Base-by-base conservation (phyloP, 2,113 vertebrate genomes). In the Protobothrops flavoviridis region DNA sequence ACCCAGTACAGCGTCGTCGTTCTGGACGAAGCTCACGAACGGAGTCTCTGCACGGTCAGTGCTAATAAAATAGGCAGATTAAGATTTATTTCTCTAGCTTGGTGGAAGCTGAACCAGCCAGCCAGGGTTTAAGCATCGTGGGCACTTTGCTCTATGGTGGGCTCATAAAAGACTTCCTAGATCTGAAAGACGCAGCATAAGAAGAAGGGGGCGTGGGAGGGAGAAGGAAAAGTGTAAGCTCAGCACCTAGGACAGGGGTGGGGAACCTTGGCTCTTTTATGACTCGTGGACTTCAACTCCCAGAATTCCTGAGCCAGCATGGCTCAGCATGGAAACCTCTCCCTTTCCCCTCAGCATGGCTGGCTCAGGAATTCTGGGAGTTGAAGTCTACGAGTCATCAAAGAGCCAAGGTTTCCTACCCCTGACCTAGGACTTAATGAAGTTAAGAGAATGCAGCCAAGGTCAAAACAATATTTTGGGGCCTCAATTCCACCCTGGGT, bases 1-100 rank as follows among this genome's bases (percentile, higher is more conserved):
- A 98, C 97, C 94, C 98, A 98, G 74, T 99, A 99, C 97, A 98
- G 98, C 15, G 93, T 99, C 61, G 97, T 99, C 39, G 96, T 99
- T 91, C 94, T 99, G 96, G 99, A 99, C 97, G 99, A 99, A 98
- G 99, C 98, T 69, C 99, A 99, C 1, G 99, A 99, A 94, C 97
- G 99, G 94, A 99, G 99, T 96, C 98, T 99, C 93, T 99, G 98
- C 97, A 99, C 99, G 59, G 99, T 99, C 95, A 97, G 98, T 98
- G 94, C 85, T 87, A 50, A 86, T 24, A 13, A 15, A 24, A 45
- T 13, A 24, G 5, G 24, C 85, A 13, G 4, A 8, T 87, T 23
- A 39, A 74, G n/a, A 74, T 15, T 33, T 33, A 33, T 74, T 6
- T 74, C 64, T 17, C 64, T 33, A 13, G 69, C 21, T 50, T 50